Conservation (phyloP, 92 coral and sea anemone genomes). For the Epizoanthus fatuus region DNA sequence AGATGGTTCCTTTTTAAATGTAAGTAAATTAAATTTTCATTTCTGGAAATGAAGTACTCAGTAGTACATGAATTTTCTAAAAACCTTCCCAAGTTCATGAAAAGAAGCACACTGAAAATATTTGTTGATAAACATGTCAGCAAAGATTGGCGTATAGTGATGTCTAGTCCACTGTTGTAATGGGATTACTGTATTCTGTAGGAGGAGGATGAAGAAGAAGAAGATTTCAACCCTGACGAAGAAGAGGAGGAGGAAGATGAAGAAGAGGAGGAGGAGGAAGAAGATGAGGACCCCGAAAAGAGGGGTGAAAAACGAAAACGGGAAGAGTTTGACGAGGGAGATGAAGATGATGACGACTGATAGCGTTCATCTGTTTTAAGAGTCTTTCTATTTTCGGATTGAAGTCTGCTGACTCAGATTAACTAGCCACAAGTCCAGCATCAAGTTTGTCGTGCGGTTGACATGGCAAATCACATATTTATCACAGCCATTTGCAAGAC, state of each 20-base stretch:
- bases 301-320: slow-evolving; percentile 92
- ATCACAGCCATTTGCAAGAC: not conserved
- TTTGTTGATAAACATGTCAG: too few species aligned
- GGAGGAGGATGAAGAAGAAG: slow-evolving; percentile 96
- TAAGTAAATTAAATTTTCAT: too few species aligned
- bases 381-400: slow-evolving; percentile 29
- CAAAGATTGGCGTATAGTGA: not conserved
- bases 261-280: slow-evolving; percentile 90
- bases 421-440: not conserved
- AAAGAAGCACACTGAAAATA: too few species aligned
- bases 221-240: slow-evolving; percentile 96
- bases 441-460: not conserved
- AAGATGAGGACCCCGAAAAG: slow-evolving; percentile 68
- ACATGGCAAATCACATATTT: slow-evolving; percentile 2
- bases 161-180: not conserved
- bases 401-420: slow-evolving; percentile 20
- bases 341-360: slow-evolving; percentile 83
- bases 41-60: too few species aligned
- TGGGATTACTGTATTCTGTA: not conserved
- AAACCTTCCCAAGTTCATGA: too few species aligned
- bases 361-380: slow-evolving; percentile 24
- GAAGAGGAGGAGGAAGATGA: slow-evolving; percentile 95
- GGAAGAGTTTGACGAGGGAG: slow-evolving; percentile 74
- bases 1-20: too few species aligned
- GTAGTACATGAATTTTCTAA: too few species aligned